Conservation (phyloP, 2,888 invertebrate genomes). For the Drosophila recens region DNA sequence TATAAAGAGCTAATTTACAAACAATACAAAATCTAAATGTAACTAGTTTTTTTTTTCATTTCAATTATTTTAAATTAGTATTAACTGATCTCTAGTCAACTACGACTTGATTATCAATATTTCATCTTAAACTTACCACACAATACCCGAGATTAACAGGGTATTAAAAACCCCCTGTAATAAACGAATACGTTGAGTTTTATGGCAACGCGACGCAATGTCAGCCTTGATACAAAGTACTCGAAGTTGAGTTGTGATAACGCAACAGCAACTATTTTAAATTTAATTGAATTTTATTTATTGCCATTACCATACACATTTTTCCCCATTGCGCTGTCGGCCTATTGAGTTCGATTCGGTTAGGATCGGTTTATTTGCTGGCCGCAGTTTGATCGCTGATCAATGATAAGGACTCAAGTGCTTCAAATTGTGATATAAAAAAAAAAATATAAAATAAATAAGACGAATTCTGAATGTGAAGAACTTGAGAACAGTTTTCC, state of each 20-base stretch:
- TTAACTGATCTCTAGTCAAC: too few relatives aligned
- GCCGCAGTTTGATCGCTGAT: conserved; percentile 10
- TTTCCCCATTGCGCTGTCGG: conserved; percentile 15
- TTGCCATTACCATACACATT: conserved; percentile 60
- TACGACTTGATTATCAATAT: not conserved
- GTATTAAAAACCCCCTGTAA: not conserved
- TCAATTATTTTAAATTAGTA: too few relatives aligned
- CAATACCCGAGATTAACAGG: not conserved
- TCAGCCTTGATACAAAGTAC: conserved; percentile 18
- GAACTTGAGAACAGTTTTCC: conserved; percentile 16
- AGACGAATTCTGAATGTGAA: conserved; percentile 2
- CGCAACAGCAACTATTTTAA: conserved; percentile 44
- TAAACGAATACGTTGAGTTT: not conserved
- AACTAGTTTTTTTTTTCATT: too few relatives aligned
- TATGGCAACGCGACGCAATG: conserved; percentile 4
- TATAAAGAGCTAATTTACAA: too few relatives aligned
- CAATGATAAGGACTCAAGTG: conserved; percentile 37
- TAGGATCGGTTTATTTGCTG: conserved; percentile 31
- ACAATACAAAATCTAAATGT: too few relatives aligned
- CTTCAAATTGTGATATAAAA: conserved; percentile 23
- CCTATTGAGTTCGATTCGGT: conserved; percentile 5
- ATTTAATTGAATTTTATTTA: conserved; percentile 63
- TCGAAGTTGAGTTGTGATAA: conserved; percentile 51
- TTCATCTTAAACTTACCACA: not conserved
- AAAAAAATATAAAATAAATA: too few relatives aligned